Conservation (phyloP, 2,797 vertebrate genomes). For the Taeniopygia guttata region DNA sequence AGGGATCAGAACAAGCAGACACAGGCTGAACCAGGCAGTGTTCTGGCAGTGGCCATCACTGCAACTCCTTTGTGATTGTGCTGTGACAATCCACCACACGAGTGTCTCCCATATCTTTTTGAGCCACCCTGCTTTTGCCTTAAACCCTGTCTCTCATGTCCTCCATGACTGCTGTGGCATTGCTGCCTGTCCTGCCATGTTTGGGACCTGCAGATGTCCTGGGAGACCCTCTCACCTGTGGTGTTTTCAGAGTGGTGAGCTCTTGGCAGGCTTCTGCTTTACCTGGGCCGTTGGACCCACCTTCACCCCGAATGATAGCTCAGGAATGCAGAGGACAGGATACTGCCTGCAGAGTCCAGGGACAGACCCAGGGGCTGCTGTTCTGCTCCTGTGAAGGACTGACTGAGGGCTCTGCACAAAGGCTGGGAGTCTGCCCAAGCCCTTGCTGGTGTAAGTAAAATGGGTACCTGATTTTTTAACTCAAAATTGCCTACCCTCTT, state of each 20-base stretch:
- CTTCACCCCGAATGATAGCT: neutral
- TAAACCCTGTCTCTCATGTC: neutral
- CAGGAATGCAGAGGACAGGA: neutral
- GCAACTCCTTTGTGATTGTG: neutral
- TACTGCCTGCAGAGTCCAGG: neutral
- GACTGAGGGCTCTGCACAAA: neutral
- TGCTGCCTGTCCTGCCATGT: neutral
- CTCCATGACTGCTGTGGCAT: fast-evolving
- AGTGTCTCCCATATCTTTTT: neutral
- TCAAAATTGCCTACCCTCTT: neutral
- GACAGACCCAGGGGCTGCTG: neutral
- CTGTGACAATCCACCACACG: fast-evolving
- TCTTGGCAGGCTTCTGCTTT: neutral
- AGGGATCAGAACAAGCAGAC: neutral
- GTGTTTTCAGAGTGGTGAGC: neutral
- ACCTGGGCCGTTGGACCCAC: neutral
- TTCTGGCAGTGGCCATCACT: neutral
- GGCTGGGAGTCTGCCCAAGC: neutral
- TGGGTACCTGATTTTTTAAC: neutral
- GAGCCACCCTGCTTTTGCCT: neutral
- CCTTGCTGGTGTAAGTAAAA: neutral
- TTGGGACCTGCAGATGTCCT: neutral
- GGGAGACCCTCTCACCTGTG: neutral
- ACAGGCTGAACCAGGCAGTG: neutral
- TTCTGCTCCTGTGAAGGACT: neutral